Base-by-base conservation (phyloP, 1,140 invertebrate species). In the Patella vulgata region DNA sequence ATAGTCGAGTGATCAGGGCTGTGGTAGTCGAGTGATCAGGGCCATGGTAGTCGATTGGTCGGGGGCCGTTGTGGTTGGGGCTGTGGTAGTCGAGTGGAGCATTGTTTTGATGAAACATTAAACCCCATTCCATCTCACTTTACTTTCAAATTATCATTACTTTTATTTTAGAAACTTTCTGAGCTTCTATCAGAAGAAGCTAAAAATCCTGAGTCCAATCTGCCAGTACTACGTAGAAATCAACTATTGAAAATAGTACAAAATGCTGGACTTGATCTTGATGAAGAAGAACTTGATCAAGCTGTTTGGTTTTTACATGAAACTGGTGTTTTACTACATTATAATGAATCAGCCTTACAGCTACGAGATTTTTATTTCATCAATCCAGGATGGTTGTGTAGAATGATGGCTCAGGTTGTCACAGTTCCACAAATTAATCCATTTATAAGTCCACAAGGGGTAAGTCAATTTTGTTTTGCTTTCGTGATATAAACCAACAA, bases 351-450 rank as follows among this genome's bases (percentile, higher is more conserved):
- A 0, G 94, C 95, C 0, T 66, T 79, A 5, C 70, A 75, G 48
- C 85, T 99, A 1, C 93, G 95, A 78, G 95, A 99, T 86, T 87
- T 98, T 30, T 95, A 94, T 80, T 98, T 98, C 82, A 85, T 99
- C 21, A 94, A 98, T 85, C 96, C 97, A 0, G 96, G 98, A 75
- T 99, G 97, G 97, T 87, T 99, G 14, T 99, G 96, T 85, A 95
- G 98, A 81, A 94, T 98, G 89, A 84, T 99, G 36, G 95, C 96
- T 0, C 94, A 97, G 84, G 94, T 99, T 0, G 94, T 99, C 9
- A 98, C 96, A 0, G 95, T 98, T n/a, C 82, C 93, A 4, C 95
- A 98, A 84, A 97, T 98, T 39, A 98, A 98, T 86, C 95, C 95
- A 0, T 98, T 98, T 82, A 95, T 94, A 1, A 88, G 90, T 65